These are phyloP conservation scores for Heliconius congener DNA, from an alignment of 1,140 invertebrate genomes.

Conservation along the genomic window DNA sequence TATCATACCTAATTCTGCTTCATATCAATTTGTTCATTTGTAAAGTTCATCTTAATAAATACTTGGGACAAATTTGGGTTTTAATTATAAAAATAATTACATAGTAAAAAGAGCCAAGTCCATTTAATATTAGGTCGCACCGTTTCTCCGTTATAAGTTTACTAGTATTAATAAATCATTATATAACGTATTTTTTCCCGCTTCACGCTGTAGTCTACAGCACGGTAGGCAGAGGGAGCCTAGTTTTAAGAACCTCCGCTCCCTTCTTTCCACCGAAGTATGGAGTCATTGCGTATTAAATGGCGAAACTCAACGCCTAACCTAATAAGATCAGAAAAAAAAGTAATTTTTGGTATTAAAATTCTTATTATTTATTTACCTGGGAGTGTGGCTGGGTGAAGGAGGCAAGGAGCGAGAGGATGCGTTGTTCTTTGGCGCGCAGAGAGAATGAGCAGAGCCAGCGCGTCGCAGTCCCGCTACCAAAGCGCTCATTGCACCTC, in stretches of 20 bases:
- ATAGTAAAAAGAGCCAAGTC: no score
- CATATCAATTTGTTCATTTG: not conserved
- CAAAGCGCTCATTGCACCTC: slow-evolving; percentile 73
- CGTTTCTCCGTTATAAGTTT: not conserved
- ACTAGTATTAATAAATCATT: no score
- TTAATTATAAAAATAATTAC: no score
- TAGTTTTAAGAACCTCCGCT: no score
- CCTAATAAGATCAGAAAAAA: no score
- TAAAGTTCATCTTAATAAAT: not conserved
- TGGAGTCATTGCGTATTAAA: not conserved
- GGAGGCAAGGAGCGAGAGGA: slow-evolving; percentile 89
- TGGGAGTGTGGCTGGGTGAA: slow-evolving; percentile 87
- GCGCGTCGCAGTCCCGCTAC: slow-evolving; percentile 75
- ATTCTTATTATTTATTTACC: slow-evolving; percentile 46
- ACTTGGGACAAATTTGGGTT: no score
- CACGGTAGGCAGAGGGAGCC: no score
- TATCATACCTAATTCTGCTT: not conserved
- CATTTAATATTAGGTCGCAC: no score
- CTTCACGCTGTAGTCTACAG: no score
- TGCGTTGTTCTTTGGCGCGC: slow-evolving; percentile 74
- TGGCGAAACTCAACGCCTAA: not conserved
- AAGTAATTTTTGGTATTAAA: not conserved
- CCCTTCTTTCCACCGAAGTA: no score
- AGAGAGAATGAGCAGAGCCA: slow-evolving; percentile 80
- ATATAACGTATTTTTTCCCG: no score